Evolutionary conservation across 2,113 vertebrate species (phyloP).

Genomic region (Indicator indicator): DNA sequence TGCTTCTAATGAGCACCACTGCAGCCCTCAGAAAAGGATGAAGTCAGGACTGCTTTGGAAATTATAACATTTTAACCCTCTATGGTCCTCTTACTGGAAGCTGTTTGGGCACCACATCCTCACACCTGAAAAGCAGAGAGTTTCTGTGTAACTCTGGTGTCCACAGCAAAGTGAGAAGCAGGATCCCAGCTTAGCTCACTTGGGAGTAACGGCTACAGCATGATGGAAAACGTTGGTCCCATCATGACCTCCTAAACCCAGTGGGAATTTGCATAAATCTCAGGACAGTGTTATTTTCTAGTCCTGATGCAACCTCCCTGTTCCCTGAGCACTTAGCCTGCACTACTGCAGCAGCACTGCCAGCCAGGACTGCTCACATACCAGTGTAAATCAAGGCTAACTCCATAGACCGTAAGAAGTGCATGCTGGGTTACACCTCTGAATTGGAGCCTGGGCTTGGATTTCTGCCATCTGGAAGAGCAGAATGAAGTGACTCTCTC

Average conservation of each 20-base stretch:
- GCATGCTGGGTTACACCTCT: not conserved
- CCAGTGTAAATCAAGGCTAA: not conserved
- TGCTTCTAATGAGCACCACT: slow-evolving; percentile 61
- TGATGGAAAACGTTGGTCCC: not conserved
- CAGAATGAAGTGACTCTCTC: not conserved
- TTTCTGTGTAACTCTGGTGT: not conserved
- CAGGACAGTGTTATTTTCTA: not conserved
- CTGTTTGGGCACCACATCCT: not conserved
- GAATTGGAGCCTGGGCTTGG: not conserved
- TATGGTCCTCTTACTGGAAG: not conserved
- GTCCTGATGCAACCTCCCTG: not conserved
- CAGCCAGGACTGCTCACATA: not conserved
- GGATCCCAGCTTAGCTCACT: not conserved
- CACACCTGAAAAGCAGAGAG: not conserved
- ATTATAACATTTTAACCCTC: slow-evolving; percentile 18
- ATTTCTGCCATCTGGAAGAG: not conserved
- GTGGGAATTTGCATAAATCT: not conserved
- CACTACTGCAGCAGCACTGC: not conserved
- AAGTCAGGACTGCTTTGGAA: not conserved
- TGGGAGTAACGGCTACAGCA: accelerated
- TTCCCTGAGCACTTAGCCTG: not conserved
- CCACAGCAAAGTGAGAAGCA: not conserved
- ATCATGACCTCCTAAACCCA: not conserved
- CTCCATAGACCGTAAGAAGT: not conserved
- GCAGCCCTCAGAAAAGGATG: not conserved